A percentile compares a stretch with the other conserved stretches of the same genome.
These are phyloP conservation scores for Gymnogyps californianus DNA, from an alignment of 2,113 vertebrate genomes.

Conservation along the genomic window DNA sequence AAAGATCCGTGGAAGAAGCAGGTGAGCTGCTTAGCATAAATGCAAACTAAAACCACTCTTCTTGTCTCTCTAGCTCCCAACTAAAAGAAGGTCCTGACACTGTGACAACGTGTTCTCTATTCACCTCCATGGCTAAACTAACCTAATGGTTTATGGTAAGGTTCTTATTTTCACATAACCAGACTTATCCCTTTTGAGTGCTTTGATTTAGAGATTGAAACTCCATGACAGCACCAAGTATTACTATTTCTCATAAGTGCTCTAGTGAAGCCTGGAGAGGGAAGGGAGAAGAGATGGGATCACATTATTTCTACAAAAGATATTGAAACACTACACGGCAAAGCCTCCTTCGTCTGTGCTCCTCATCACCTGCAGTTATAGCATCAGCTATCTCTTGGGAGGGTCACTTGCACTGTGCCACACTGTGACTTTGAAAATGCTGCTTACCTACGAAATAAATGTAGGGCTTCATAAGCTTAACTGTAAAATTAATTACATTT, in stretches of 20 bases:
- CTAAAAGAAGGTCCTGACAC: not conserved
- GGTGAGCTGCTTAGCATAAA: not conserved
- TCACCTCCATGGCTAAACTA: not conserved
- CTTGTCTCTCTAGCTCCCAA: not conserved
- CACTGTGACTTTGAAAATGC: not conserved
- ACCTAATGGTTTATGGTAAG: not conserved
- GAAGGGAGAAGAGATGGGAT: not conserved
- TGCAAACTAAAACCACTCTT: not conserved
- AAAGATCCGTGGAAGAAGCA: not conserved
- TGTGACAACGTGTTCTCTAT: not conserved
- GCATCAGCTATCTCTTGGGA: not conserved
- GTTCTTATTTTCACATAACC: not conserved
- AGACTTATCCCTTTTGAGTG: not conserved
- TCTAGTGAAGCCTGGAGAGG: not conserved
- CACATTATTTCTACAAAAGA: not conserved
- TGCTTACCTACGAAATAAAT: not conserved
- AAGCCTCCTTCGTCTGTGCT: not conserved
- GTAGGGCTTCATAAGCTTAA: not conserved
- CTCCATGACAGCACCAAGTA: not conserved
- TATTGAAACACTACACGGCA: fast-evolving
- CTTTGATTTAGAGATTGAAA: not conserved
- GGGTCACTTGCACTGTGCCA: not conserved
- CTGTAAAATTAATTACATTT: not conserved
- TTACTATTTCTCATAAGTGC: not conserved
- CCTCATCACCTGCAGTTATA: not conserved